phyloP scores from a whole-genome alignment of 2,888 invertebrate species.

The Aphrophora alni region DNA sequence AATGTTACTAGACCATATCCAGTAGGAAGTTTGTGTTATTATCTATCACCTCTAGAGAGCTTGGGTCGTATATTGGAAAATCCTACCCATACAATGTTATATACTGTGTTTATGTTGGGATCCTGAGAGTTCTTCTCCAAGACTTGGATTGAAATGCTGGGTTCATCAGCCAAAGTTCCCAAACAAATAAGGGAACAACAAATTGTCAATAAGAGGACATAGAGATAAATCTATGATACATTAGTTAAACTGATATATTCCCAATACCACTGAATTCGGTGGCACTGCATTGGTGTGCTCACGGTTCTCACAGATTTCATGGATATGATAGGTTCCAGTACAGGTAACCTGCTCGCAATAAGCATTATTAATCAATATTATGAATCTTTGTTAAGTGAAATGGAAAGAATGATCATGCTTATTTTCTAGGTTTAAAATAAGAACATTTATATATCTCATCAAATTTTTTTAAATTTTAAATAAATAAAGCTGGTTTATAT shows the following conservation, averaged over 20 bases:
- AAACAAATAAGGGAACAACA: conserved; percentile 99
- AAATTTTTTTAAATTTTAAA: neutral
- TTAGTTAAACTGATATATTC: conserved; percentile 98
- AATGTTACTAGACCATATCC: conserved; percentile 98
- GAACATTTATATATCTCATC: neutral
- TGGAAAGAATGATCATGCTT: conserved; percentile 98
- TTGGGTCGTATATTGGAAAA: conserved; percentile 94
- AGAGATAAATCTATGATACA: conserved; percentile 99
- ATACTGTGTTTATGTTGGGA: conserved; percentile 98
- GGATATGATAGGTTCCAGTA: conserved; percentile 98
- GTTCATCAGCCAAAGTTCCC: conserved; percentile 98
- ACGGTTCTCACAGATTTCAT: conserved; percentile 99
- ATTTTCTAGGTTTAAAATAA: conserved; percentile 78
- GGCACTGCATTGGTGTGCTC: conserved; percentile 98
- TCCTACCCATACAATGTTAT: conserved; percentile 94
- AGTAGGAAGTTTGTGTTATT: conserved; percentile 97
- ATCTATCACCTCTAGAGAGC: conserved; percentile 97
- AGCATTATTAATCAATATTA: conserved; percentile 99
- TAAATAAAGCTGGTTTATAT: neutral
- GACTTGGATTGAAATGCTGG: conserved; percentile 99
- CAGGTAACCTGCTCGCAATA: conserved; percentile 97
- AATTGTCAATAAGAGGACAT: conserved; percentile 99
- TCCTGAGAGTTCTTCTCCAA: conserved; percentile 99
- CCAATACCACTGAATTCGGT: conserved; percentile 99
- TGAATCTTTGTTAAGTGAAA: conserved; percentile 99